Percentiles rank a stretch among this genome's conserved stretches.
phyloP scores from a whole-genome alignment of 2,113 vertebrate species.

The Myrmecophaga tridactyla region DNA sequence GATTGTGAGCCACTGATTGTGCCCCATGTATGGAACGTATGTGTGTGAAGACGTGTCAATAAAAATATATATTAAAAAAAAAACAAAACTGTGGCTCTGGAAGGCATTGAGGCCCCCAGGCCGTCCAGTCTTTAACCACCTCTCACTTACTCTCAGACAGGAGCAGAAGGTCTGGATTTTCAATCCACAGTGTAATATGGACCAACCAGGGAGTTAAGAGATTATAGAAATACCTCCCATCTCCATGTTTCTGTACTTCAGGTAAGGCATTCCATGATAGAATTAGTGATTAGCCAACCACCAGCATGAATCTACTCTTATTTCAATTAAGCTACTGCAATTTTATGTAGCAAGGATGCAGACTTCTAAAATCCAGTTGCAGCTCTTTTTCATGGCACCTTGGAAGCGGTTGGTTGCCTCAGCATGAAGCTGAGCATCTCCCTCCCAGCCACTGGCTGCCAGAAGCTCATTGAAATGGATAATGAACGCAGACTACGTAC shows the following conservation, averaged over 20 bases:
- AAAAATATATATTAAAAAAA: no score
- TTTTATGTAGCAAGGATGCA: not conserved
- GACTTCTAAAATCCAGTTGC: not conserved
- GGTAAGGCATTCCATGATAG: not conserved
- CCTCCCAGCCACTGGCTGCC: no score
- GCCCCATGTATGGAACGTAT: no score
- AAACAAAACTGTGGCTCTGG: not conserved
- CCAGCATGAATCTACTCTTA: not conserved
- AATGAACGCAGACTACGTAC: no score
- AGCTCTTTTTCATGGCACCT: no score
- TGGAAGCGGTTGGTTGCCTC: no score
- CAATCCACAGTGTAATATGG: not conserved
- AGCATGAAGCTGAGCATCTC: no score
- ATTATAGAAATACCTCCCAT: not conserved
- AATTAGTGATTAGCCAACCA: not conserved
- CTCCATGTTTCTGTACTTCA: not conserved
- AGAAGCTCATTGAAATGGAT: no score
- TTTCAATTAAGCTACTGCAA: slow-evolving; percentile 28
- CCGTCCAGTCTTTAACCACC: not conserved
- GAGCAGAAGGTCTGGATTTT: not conserved
- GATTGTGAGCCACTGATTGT: no score
- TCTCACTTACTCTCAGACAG: not conserved
- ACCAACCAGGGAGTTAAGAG: not conserved
- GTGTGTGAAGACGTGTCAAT: no score
- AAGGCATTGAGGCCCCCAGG: not conserved